Conservation (phyloP, 2,888 invertebrate genomes). For the Saturnia japonica region DNA sequence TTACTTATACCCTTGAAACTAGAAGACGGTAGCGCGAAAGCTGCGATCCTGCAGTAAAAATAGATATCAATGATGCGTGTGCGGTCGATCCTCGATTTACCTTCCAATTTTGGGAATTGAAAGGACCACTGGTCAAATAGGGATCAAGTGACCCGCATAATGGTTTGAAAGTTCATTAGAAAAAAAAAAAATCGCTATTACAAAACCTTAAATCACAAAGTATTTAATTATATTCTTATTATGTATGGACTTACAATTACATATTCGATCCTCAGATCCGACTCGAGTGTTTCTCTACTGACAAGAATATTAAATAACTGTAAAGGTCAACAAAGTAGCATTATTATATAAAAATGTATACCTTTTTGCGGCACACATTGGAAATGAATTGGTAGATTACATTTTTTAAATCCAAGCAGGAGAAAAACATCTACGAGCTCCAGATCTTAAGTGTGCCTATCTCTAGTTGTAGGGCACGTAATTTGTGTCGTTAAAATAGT, state of each 20-base stretch:
- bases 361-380: not conserved
- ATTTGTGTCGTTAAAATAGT: no score
- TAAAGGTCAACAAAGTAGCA: not conserved
- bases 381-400: not conserved
- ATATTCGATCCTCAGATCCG: not conserved
- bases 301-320: conserved; percentile 4
- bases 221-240: not conserved
- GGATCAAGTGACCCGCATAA: not conserved
- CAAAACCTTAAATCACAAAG: not conserved
- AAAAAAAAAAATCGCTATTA: not conserved
- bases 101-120: no score
- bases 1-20: no score
- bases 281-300: conserved; percentile 3
- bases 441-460: no score
- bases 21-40: no score
- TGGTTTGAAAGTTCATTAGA: not conserved
- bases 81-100: no score
- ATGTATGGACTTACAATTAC: not conserved
- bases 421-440: not conserved
- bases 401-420: not conserved
- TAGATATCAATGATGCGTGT: no score
- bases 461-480: no score
- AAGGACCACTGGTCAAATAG: no score
- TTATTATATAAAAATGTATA: not conserved
- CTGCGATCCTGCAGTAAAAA: no score